phyloP scores from a whole-genome alignment of 2,797 vertebrate genomes.

The Distichodus sexfasciatus region DNA sequence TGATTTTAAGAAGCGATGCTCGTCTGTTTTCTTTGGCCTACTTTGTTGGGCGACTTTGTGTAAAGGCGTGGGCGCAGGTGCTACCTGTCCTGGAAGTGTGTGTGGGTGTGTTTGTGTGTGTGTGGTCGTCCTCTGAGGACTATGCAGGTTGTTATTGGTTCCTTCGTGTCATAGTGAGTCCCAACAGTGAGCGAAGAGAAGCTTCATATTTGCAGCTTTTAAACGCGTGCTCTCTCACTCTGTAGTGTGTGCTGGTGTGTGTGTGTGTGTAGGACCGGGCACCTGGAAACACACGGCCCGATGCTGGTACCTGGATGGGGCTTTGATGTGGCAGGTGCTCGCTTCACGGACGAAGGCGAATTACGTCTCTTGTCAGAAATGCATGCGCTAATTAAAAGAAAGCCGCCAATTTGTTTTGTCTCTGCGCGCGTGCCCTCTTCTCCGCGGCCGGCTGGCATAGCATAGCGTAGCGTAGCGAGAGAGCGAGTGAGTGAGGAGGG shows the following conservation, averaged over 20 bases:
- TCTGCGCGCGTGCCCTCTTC: not conserved
- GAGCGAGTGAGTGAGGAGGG: slow-evolving; percentile 5
- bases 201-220: slow-evolving; percentile 34
- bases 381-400: slow-evolving; percentile 45
- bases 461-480: not conserved
- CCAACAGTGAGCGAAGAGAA: slow-evolving; percentile 22
- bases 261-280: slow-evolving; percentile 32
- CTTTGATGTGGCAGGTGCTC: slow-evolving; percentile 41
- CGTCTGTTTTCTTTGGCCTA: slow-evolving; percentile 16
- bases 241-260: slow-evolving; percentile 23
- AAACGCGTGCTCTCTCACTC: slow-evolving; percentile 13
- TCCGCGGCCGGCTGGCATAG: not conserved
- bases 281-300: slow-evolving; percentile 45
- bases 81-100: no score
- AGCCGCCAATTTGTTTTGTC: slow-evolving; percentile 38
- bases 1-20: not conserved
- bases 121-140: slow-evolving; percentile 45
- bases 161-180: slow-evolving; percentile 45
- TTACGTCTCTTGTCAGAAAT: slow-evolving; percentile 31
- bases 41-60: slow-evolving; percentile 58
- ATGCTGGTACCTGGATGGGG: slow-evolving; percentile 52
- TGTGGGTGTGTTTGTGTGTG: slow-evolving; percentile 16
- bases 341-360: slow-evolving; percentile 23
- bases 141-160: slow-evolving; percentile 54
- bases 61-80: not conserved